Conservation (phyloP, 2,888 invertebrate genomes). For the Pachycephus smyrnensis region DNA sequence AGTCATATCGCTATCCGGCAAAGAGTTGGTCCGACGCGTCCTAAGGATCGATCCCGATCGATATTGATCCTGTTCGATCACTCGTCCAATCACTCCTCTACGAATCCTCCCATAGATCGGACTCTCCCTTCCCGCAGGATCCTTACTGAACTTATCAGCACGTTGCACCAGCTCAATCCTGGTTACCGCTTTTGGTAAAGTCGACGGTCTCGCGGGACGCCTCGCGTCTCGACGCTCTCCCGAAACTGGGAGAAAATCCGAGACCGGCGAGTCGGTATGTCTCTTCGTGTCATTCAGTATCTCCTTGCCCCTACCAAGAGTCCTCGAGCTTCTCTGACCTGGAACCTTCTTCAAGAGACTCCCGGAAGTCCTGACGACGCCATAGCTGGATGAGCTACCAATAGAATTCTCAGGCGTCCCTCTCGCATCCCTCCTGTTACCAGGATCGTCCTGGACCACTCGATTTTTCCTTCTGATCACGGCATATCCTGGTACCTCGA, state of each 20-base stretch:
- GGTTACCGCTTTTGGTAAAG: constrained; percentile 49
- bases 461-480: background rate
- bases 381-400: background rate
- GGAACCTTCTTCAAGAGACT: constrained; percentile 39
- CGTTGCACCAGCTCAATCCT: constrained; percentile 19
- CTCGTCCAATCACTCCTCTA: constrained; percentile 42
- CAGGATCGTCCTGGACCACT: background rate
- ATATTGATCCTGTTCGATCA: constrained; percentile 1
- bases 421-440: constrained; percentile 28
- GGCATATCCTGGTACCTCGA: background rate
- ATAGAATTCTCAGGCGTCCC: constrained; percentile 14
- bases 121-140: constrained; percentile 47
- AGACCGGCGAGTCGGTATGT: constrained; percentile 45
- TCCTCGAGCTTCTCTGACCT: constrained; percentile 27
- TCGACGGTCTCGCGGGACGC: constrained; percentile 53
- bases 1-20: constrained; percentile 36
- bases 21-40: constrained; percentile 31
- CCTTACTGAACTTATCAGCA: background rate
- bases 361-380: constrained; percentile 18
- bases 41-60: constrained; percentile 20
- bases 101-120: constrained; percentile 60
- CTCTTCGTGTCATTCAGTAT: constrained; percentile 32
- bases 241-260: constrained; percentile 47
- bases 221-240: constrained; percentile 36
- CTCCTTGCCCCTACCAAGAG: constrained; percentile 26